phyloP scores from a whole-genome alignment of 2,797 vertebrate species.

The Macropus fuliginosus region DNA sequence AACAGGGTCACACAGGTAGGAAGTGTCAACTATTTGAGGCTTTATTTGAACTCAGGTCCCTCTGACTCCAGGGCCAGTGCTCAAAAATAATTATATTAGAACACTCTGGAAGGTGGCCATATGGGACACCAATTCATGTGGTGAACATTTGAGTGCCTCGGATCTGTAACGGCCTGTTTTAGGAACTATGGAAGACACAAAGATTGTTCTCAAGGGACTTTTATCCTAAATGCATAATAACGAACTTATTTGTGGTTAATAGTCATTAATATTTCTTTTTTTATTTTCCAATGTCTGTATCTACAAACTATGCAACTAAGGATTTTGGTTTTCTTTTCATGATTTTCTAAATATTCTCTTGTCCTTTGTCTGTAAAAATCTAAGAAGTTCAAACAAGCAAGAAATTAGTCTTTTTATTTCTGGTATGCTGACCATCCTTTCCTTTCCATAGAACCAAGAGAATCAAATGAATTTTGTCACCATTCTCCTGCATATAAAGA shows the following conservation, averaged over 20 bases:
- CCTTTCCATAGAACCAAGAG: conserved; percentile 49
- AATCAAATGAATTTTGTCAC: neutral
- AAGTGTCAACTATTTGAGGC: too few species aligned
- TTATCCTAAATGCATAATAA: neutral
- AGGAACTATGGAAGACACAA: neutral
- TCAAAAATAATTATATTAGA: neutral
- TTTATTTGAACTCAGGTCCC: too few species aligned
- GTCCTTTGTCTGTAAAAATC: conserved; percentile 30
- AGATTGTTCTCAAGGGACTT: neutral
- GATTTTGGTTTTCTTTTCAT: conserved; percentile 54
- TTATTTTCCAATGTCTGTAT: neutral
- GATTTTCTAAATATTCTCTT: conserved; percentile 46
- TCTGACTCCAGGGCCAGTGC: too few species aligned
- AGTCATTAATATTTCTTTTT: neutral
- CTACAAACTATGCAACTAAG: conserved; percentile 66
- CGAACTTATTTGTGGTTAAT: neutral
- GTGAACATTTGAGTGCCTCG: neutral
- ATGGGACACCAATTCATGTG: neutral
- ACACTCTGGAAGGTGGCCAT: neutral
- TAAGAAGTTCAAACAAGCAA: neutral
- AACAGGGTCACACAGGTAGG: too few species aligned
- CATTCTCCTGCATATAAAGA: conserved; percentile 1
- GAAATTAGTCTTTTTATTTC: neutral
- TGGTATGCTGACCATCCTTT: conserved; percentile 4
- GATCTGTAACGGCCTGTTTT: neutral